Conservation (phyloP, 2,797 vertebrate species). For the Tragelaphus eurycerus region DNA sequence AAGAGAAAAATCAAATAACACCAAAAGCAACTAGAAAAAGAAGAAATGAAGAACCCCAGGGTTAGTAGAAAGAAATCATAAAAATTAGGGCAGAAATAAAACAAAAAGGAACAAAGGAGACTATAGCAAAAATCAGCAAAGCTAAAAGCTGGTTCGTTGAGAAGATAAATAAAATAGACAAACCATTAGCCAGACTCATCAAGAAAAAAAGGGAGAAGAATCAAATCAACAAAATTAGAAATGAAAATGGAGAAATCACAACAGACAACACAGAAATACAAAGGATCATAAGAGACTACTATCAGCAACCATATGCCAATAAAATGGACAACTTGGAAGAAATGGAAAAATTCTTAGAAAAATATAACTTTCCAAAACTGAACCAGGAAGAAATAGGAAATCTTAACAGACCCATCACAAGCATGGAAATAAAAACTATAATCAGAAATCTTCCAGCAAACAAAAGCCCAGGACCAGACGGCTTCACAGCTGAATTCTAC, state of each 20-base stretch:
- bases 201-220: neutral
- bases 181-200: neutral
- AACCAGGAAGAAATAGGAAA: neutral
- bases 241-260: neutral
- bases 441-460: neutral
- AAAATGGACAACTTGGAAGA: neutral
- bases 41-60: neutral
- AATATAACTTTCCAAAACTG: neutral
- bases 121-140: neutral
- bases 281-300: neutral
- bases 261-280: too few species aligned
- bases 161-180: neutral
- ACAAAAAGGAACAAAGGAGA: neutral
- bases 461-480: accelerated
- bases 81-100: neutral
- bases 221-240: neutral
- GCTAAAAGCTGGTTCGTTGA: neutral
- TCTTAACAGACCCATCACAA: neutral
- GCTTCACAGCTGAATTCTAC: neutral
- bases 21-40: neutral
- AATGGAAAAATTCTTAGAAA: neutral
- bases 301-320: neutral
- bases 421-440: neutral
- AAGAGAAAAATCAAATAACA: neutral
- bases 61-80: neutral